phyloP scores from a whole-genome alignment of 2,888 invertebrate species.

The Cryptocephalus moraei region DNA sequence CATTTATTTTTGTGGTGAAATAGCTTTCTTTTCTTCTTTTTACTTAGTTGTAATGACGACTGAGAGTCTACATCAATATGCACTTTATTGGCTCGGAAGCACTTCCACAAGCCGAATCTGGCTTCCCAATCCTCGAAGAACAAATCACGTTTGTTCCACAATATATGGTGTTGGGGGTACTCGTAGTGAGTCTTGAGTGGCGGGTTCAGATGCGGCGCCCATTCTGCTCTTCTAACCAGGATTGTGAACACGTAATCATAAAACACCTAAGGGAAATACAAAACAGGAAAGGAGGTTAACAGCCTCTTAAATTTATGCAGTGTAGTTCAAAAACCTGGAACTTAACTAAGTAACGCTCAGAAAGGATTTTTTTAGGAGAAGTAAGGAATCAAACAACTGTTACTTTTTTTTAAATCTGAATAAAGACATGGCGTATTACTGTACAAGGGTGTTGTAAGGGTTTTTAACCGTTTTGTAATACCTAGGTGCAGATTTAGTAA shows the following conservation, averaged over 20 bases:
- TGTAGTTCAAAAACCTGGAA: not conserved
- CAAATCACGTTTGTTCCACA: constrained; percentile 51
- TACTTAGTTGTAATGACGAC: no score
- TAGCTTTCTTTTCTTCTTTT: no score
- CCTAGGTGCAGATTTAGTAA: no score
- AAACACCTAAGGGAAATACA: constrained; percentile 37
- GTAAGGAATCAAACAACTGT: no score
- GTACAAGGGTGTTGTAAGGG: no score
- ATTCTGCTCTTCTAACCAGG: constrained; percentile 45
- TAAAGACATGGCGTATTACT: no score
- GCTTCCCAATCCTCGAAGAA: constrained; percentile 58
- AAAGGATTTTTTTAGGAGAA: no score
- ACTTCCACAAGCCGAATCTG: constrained; percentile 54
- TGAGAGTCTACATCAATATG: not conserved
- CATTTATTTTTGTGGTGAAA: no score
- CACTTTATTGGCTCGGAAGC: constrained; percentile 31
- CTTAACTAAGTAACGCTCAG: no score
- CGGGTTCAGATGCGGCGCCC: constrained; percentile 55
- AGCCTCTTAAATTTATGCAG: not conserved
- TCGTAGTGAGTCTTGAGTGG: constrained; percentile 45
- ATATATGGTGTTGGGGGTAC: constrained; percentile 45
- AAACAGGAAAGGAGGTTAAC: not conserved
- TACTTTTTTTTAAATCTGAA: no score
- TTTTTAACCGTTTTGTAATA: not conserved
- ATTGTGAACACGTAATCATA: constrained; percentile 49